These are phyloP conservation scores for Leptocoma aspasia DNA, from an alignment of 2,113 vertebrate genomes.

Conservation along the genomic window DNA sequence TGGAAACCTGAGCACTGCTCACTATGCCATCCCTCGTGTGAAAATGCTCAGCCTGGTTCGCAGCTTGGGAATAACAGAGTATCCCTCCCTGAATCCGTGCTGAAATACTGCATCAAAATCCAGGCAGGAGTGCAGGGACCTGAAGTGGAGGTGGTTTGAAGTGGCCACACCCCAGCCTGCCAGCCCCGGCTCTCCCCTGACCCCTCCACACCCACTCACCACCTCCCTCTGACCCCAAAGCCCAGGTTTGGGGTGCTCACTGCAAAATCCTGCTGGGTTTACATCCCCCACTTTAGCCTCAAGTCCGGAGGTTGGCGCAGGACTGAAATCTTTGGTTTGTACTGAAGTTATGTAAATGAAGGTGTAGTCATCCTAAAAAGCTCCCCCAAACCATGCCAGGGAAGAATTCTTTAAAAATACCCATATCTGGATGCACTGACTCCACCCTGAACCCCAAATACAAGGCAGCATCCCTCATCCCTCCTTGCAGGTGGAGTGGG, in stretches of 20 bases:
- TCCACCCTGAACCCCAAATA: background rate
- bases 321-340: constrained; percentile 54
- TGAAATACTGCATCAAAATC: background rate
- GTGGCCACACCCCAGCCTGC: fast-evolving
- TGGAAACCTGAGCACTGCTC: background rate
- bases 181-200: background rate
- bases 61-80: background rate
- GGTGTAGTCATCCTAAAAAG: background rate
- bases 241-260: background rate
- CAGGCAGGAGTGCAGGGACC: fast-evolving
- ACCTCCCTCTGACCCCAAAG: background rate
- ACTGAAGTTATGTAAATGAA: background rate
- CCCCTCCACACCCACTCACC: background rate
- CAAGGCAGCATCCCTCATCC: background rate
- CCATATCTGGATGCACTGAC: background rate
- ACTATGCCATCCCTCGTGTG: fast-evolving
- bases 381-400: background rate
- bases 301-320: background rate
- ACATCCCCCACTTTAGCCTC: background rate
- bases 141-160: fast-evolving
- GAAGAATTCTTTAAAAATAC: background rate
- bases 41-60: background rate
- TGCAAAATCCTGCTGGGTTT: background rate
- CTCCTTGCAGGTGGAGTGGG: background rate
- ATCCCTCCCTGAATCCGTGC: background rate